phyloP scores from a whole-genome alignment of 1,140 invertebrate genomes.

The Aphelinus certus region DNA sequence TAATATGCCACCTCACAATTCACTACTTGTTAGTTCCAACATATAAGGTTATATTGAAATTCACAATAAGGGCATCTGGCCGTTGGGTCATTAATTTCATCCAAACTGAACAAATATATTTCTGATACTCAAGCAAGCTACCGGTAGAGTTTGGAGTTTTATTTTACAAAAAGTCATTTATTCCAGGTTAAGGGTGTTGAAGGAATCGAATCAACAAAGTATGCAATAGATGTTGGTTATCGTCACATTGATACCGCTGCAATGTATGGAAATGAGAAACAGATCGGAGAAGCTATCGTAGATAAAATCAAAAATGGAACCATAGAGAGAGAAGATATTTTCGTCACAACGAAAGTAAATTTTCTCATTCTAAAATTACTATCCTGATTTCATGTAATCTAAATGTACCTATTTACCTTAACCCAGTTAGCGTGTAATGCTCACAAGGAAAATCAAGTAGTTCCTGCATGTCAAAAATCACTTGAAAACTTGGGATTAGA shows the following conservation, averaged over 20 bases:
- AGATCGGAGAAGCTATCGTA: constrained; percentile 81
- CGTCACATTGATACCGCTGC: constrained; percentile 89
- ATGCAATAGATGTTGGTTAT: constrained; percentile 86
- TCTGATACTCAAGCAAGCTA: too few species aligned
- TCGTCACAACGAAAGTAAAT: constrained; percentile 80
- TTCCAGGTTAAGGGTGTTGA: constrained; percentile 72
- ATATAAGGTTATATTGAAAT: too few species aligned
- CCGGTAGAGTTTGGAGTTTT: too few species aligned
- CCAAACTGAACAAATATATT: too few species aligned
- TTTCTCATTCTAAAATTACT: constrained; percentile 50
- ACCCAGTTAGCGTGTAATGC: constrained; percentile 79
- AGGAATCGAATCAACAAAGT: constrained; percentile 75
- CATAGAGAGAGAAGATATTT: constrained; percentile 85
- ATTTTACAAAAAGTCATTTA: not conserved
- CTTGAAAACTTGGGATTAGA: constrained; percentile 75
- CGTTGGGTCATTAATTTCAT: too few species aligned
- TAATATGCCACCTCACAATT: too few species aligned
- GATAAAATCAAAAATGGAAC: constrained; percentile 78
- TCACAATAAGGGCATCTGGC: too few species aligned
- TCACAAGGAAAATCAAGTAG: constrained; percentile 73
- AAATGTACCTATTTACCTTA: too few species aligned
- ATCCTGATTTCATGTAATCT: not conserved
- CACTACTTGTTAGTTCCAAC: too few species aligned
- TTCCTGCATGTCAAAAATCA: constrained; percentile 71
- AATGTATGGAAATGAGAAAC: constrained; percentile 84